These are phyloP conservation scores for Morone saxatilis DNA, from an alignment of 2,113 vertebrate species.

Conservation along the genomic window DNA sequence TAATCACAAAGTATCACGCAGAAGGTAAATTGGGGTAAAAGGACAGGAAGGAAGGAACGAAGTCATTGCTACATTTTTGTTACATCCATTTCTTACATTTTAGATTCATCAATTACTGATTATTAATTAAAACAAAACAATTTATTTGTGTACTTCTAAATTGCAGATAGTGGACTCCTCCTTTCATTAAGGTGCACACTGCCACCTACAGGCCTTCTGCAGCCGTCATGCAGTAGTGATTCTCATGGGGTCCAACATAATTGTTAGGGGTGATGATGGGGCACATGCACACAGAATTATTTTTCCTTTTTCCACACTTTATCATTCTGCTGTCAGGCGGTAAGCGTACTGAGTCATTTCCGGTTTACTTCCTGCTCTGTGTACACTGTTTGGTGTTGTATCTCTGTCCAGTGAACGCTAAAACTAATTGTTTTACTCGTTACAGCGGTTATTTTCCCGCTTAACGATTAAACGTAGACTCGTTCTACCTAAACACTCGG, in stretches of 20 bases:
- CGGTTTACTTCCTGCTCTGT: too few species aligned
- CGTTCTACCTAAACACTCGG: too few species aligned
- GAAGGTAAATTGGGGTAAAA: background rate
- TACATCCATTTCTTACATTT: background rate
- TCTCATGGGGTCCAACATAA: too few species aligned
- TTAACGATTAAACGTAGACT: too few species aligned
- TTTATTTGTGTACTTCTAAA: background rate
- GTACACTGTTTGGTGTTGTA: too few species aligned
- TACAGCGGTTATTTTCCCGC: too few species aligned
- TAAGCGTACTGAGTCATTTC: too few species aligned
- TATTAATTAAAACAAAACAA: background rate
- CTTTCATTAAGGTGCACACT: background rate
- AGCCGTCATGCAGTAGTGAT: background rate
- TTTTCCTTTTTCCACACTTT: background rate
- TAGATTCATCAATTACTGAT: background rate
- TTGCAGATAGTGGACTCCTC: background rate
- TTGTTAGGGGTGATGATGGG: background rate
- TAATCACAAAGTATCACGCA: constrained; percentile 55
- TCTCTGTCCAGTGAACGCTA: too few species aligned
- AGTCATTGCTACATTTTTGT: background rate
- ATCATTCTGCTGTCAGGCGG: background rate
- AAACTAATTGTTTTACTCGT: too few species aligned
- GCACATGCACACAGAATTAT: background rate
- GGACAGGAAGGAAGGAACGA: background rate
- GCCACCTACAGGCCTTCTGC: constrained; percentile 35